phyloP scores from a whole-genome alignment of 2,113 vertebrate genomes.

The Gopherus flavomarginatus region DNA sequence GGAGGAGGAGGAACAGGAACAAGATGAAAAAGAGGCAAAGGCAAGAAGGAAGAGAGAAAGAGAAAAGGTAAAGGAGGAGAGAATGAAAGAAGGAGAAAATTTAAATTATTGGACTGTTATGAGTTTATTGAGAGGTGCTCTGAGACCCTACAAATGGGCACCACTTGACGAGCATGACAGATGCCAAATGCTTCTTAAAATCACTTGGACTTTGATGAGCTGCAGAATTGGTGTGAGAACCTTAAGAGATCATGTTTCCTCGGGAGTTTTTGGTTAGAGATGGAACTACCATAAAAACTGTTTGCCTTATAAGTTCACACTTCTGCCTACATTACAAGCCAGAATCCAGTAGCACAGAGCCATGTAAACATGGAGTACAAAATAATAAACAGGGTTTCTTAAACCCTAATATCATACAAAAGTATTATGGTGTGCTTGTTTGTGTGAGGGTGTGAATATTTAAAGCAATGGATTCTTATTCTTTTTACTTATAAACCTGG shows the following conservation, averaged over 20 bases:
- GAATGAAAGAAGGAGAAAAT: neutral
- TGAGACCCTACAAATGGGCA: neutral
- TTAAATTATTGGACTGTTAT: neutral
- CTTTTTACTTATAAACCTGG: neutral
- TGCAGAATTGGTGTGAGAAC: neutral
- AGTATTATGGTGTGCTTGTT: neutral
- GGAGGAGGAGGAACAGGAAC: neutral
- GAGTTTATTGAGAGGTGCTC: neutral
- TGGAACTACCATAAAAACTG: neutral
- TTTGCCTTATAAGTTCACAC: neutral
- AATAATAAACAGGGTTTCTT: neutral
- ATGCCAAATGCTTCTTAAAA: neutral
- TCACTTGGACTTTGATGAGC: neutral
- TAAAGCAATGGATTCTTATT: neutral
- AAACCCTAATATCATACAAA: neutral
- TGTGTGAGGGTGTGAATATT: neutral
- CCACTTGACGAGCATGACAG: neutral
- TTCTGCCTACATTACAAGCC: neutral
- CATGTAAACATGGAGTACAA: neutral
- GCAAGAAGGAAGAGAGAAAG: neutral
- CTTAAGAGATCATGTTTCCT: neutral
- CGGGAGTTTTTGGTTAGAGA: neutral
- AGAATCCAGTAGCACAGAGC: neutral
- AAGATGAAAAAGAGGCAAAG: neutral
- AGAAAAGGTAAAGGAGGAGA: neutral